A percentile compares a stretch with the other conserved stretches of the same genome.
These are phyloP conservation scores for Podilymbus podiceps DNA, from an alignment of 2,113 vertebrate species.

Conservation along the genomic window DNA sequence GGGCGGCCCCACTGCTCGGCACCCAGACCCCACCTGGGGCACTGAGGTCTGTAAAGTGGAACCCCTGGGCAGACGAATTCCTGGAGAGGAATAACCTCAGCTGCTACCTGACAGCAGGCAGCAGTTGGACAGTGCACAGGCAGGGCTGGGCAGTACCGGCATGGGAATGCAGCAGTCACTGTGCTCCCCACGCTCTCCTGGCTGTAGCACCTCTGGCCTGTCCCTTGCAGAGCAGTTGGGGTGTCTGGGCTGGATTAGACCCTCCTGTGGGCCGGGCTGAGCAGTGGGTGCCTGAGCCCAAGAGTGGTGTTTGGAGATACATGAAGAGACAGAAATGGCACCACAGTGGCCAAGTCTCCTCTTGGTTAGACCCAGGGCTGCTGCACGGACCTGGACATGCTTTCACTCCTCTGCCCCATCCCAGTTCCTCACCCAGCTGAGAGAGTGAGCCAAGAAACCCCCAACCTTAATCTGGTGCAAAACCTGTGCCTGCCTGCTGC, in stretches of 20 bases:
- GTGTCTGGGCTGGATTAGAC: background rate
- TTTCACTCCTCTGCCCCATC: background rate
- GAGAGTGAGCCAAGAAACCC: background rate
- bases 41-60: background rate
- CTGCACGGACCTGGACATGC: background rate
- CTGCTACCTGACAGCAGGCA: background rate
- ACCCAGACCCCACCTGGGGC: background rate
- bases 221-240: background rate
- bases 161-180: background rate
- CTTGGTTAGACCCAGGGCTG: background rate
- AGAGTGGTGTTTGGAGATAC: rapidly evolving
- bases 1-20: background rate
- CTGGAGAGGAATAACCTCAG: background rate
- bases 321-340: background rate
- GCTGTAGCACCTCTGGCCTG: background rate
- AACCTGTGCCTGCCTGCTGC: background rate
- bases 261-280: background rate
- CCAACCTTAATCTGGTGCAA: background rate
- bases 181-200: background rate
- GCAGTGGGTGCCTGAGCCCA: background rate
- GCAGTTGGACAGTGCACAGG: rapidly evolving
- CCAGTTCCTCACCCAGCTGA: background rate
- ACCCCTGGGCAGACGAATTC: background rate
- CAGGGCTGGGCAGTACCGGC: rapidly evolving
- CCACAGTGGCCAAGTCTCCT: background rate